Evolutionary conservation across 2,888 invertebrate species (phyloP).

Genomic region (Oxytorus armatus): DNA sequence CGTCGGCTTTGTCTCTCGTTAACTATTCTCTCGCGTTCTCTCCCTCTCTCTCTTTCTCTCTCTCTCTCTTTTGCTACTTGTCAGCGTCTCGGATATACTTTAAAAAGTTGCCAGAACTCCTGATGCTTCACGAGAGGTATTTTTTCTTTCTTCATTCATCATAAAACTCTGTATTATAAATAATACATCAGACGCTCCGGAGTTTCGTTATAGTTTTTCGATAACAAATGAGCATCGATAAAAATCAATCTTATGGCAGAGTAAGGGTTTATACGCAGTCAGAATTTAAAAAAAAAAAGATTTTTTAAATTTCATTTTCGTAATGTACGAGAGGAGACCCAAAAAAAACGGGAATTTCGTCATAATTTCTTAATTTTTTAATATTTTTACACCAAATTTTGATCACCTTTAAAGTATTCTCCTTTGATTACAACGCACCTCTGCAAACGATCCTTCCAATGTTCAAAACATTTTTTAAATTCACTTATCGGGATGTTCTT

Average conservation of each 20-base stretch:
- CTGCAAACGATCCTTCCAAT: too few relatives aligned
- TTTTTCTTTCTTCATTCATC: neutral
- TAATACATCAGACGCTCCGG: neutral
- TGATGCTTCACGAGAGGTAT: neutral
- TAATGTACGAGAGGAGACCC: too few relatives aligned
- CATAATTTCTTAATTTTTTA: too few relatives aligned
- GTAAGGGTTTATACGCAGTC: too few relatives aligned
- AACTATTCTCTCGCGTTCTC: slow-evolving; percentile 9
- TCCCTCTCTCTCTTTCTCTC: slow-evolving; percentile 4
- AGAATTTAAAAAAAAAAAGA: too few relatives aligned
- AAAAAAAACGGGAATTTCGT: too few relatives aligned
- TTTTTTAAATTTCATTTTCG: too few relatives aligned
- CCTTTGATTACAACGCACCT: too few relatives aligned
- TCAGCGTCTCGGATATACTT: slow-evolving; percentile 2
- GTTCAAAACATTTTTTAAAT: too few relatives aligned
- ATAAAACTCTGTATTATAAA: slow-evolving; percentile 31
- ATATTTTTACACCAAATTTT: too few relatives aligned
- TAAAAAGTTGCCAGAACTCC: neutral
- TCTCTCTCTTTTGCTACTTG: neutral
- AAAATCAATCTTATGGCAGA: slow-evolving; percentile 11
- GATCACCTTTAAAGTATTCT: too few relatives aligned
- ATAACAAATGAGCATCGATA: slow-evolving; percentile 5
- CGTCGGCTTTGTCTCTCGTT: slow-evolving; percentile 8
- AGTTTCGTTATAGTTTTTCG: neutral
- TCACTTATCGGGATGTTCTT: too few relatives aligned